Conservation (phyloP, 2,797 vertebrate species). For the Malacoctenus gilli region DNA sequence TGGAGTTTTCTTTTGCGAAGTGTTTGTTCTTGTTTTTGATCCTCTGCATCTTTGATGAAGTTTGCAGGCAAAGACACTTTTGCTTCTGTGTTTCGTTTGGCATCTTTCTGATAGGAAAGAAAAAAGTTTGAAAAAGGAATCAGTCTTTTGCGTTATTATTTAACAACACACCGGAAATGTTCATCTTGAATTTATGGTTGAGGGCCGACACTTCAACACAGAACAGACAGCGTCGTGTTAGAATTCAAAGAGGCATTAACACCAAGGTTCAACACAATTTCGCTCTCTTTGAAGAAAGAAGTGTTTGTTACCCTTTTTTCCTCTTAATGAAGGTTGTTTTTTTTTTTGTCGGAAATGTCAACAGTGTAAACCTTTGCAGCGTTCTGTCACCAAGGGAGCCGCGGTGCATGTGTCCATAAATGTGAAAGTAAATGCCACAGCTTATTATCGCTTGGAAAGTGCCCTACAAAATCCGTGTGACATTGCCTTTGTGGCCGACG, state of each 20-base stretch:
- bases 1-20: slow-evolving; percentile 34
- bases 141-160: slow-evolving; percentile 32
- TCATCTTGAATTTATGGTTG: no score
- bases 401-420: slow-evolving; percentile 23
- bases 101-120: slow-evolving; percentile 15
- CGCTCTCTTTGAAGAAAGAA: slow-evolving; percentile 10
- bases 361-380: slow-evolving; percentile 31
- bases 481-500: slow-evolving; percentile 35
- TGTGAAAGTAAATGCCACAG: slow-evolving; percentile 13
- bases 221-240: background rate
- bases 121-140: slow-evolving; percentile 10
- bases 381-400: slow-evolving; percentile 34
- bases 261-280: slow-evolving; percentile 9
- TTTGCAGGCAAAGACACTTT: slow-evolving; percentile 13
- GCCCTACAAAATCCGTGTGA: slow-evolving; percentile 16
- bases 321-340: slow-evolving; percentile 19
- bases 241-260: slow-evolving; percentile 9
- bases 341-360: slow-evolving; percentile 50
- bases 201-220: background rate
- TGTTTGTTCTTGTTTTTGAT: slow-evolving; percentile 29
- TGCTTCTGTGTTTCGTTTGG: slow-evolving; percentile 32
- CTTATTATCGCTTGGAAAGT: slow-evolving; percentile 20
- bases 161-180: slow-evolving; percentile 21
- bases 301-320: slow-evolving; percentile 23
- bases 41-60: slow-evolving; percentile 35